Conservation (phyloP, 1,140 invertebrate genomes). For the Chrysoperla carnea region DNA sequence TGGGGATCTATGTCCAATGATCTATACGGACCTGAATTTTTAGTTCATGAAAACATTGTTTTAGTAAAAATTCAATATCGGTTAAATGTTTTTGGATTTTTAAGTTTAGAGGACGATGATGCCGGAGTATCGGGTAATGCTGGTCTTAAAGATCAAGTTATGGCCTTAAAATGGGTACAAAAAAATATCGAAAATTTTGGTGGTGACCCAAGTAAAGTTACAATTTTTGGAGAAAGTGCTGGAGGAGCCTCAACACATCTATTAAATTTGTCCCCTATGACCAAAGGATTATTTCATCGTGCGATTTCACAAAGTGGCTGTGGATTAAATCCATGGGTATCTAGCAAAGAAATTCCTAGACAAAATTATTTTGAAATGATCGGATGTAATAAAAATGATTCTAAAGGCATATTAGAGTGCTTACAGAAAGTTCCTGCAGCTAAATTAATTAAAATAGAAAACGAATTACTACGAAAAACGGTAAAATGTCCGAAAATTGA, state of each 20-base stretch:
- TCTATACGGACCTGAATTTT: slow-evolving; percentile 36
- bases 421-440: no score
- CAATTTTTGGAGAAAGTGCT: slow-evolving; percentile 30
- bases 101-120: slow-evolving; percentile 18
- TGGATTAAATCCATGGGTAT: slow-evolving; percentile 13
- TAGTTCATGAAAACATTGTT: slow-evolving; percentile 34
- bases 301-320: slow-evolving; percentile 39
- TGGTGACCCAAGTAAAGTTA: slow-evolving; percentile 25
- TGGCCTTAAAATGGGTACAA: slow-evolving; percentile 36
- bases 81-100: slow-evolving; percentile 24
- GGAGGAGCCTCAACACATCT: slow-evolving; percentile 23
- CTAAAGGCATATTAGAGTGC: no score
- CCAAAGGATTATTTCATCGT: slow-evolving; percentile 30
- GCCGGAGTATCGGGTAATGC: slow-evolving; percentile 36
- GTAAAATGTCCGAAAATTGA: no score
- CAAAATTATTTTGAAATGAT: no score
- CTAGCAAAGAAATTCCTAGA: no score
- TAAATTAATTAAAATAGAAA: no score
- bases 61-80: slow-evolving; percentile 28
- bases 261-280: slow-evolving; percentile 14
- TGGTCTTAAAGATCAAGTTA: slow-evolving; percentile 39
- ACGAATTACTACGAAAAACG: no score
- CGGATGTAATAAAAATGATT: no score
- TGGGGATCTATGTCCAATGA: slow-evolving; percentile 30
- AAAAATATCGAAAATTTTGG: slow-evolving; percentile 28